phyloP scores from a whole-genome alignment of 1,140 invertebrate genomes.

The Anastrepha ludens region DNA sequence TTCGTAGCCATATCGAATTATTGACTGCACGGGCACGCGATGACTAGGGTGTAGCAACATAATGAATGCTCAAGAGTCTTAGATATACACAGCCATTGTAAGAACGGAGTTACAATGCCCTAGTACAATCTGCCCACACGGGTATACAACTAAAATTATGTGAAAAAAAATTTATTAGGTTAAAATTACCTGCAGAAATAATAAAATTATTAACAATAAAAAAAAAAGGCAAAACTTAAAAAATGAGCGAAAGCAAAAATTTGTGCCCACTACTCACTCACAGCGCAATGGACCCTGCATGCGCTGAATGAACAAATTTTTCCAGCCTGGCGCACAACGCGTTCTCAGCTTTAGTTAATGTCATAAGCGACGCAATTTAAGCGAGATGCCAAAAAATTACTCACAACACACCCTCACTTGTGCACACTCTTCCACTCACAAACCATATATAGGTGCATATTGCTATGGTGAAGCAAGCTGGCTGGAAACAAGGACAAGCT shows the following conservation, averaged over 20 bases:
- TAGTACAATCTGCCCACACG: no score
- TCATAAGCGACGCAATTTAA: slow-evolving; percentile 22
- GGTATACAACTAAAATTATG: no score
- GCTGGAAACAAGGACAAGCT: background rate
- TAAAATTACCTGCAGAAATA: background rate
- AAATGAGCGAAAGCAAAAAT: background rate
- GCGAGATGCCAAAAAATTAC: slow-evolving; percentile 3
- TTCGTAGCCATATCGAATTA: no score
- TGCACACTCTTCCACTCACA: background rate
- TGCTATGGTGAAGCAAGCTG: background rate
- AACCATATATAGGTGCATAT: background rate
- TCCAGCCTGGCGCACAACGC: background rate
- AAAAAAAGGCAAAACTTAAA: background rate
- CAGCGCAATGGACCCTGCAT: background rate
- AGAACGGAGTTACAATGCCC: no score
- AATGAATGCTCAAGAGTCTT: no score
- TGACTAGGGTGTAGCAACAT: no score
- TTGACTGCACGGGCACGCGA: no score
- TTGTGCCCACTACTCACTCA: no score
- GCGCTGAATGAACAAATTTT: background rate
- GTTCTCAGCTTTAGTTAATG: background rate
- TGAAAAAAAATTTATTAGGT: no score
- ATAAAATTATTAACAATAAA: background rate
- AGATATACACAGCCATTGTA: no score
- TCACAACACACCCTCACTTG: background rate